These are phyloP conservation scores for Dasyprocta punctata DNA, from an alignment of 2,113 vertebrate species.

Conservation along the genomic window DNA sequence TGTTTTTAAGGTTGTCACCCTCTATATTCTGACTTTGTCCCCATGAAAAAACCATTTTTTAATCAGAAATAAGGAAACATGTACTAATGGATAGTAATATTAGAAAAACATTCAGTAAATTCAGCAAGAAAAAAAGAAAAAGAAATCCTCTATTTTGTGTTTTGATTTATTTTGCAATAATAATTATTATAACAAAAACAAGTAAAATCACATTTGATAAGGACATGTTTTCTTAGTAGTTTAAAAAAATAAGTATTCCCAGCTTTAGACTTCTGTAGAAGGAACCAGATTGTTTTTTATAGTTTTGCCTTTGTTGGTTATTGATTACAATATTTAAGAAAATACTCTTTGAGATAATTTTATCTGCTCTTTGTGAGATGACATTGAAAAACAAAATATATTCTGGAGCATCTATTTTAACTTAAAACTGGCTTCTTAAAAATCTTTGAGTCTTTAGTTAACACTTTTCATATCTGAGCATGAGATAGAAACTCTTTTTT, in stretches of 20 bases:
- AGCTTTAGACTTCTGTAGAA: not conserved
- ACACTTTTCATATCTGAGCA: not conserved
- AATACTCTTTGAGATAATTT: not conserved
- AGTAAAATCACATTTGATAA: not conserved
- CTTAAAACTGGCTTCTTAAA: not conserved
- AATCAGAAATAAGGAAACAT: not conserved
- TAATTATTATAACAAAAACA: not conserved
- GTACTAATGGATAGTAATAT: not conserved
- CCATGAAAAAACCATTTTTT: fast-evolving
- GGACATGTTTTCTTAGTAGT: not conserved
- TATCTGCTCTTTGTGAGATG: not conserved
- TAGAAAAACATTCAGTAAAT: not conserved
- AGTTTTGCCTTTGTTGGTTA: not conserved
- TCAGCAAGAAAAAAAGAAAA: too few relatives aligned
- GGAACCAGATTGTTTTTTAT: not conserved
- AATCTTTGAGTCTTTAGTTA: not conserved
- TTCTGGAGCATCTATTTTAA: not conserved
- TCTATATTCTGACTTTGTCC: too few relatives aligned
- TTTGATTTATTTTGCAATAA: not conserved
- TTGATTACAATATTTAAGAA: not conserved
- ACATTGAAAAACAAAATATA: not conserved
- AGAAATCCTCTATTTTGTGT: not conserved
- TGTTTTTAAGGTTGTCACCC: not conserved
- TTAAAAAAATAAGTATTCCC: not conserved
- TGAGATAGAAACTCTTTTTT: not conserved